Conservation (phyloP, 1,140 invertebrate species). For the Hylaeus volcanicus region DNA sequence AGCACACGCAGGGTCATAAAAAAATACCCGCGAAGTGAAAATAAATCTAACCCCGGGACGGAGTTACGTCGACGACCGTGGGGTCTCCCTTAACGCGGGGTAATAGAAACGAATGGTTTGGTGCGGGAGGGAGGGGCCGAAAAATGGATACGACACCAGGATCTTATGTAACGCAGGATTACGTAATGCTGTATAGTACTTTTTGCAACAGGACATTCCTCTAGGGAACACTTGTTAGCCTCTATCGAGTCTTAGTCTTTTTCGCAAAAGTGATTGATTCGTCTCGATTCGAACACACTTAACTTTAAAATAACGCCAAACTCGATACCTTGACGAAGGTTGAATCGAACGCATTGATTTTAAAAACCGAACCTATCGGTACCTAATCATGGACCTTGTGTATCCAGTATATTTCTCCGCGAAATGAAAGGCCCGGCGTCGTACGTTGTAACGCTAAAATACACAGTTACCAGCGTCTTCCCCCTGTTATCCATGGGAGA, state of each 20-base stretch:
- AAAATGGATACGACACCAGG: slow-evolving; percentile 29
- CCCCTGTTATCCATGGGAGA: slow-evolving; percentile 4
- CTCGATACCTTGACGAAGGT: no score
- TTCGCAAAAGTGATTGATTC: no score
- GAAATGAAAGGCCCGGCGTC: slow-evolving; percentile 27
- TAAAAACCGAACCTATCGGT: neutral
- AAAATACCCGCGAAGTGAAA: slow-evolving; percentile 78
- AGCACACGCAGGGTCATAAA: slow-evolving; percentile 73
- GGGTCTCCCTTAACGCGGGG: slow-evolving; percentile 65
- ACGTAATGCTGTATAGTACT: neutral
- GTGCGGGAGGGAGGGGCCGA: slow-evolving; percentile 47
- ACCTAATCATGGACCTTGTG: slow-evolving; percentile 44
- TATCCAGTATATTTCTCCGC: neutral
- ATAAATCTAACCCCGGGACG: slow-evolving; percentile 76
- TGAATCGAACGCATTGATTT: no score
- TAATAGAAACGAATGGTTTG: slow-evolving; percentile 79
- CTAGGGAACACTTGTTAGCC: no score
- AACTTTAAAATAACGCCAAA: no score
- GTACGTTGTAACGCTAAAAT: slow-evolving; percentile 30
- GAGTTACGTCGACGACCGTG: slow-evolving; percentile 10
- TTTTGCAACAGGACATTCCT: neutral
- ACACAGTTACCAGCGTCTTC: slow-evolving; percentile 24
- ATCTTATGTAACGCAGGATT: slow-evolving; percentile 22
- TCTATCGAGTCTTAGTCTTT: no score
- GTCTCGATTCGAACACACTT: no score